phyloP scores from a whole-genome alignment of 1,140 invertebrate genomes.

The Saccostrea cuccullata region DNA sequence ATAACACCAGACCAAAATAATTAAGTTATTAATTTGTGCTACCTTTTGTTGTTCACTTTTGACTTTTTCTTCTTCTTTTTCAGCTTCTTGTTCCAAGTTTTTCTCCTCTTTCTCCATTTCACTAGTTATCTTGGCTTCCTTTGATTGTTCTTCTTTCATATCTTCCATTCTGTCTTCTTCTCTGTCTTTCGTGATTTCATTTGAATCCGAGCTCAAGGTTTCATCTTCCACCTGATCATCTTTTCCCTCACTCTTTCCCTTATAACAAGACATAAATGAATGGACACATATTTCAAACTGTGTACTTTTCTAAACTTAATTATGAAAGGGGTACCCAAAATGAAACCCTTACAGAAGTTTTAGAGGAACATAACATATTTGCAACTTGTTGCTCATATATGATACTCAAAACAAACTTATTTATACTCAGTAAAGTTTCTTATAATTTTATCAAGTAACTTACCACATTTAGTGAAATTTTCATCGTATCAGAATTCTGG shows the following conservation, averaged over 20 bases:
- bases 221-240: neutral
- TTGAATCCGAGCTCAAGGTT: neutral
- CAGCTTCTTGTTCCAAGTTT: neutral
- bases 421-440: too few species aligned
- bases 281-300: too few species aligned
- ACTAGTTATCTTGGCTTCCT: neutral
- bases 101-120: neutral
- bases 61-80: conserved; percentile 7
- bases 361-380: too few species aligned
- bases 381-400: too few species aligned
- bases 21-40: neutral
- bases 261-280: neutral
- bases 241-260: neutral
- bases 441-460: neutral
- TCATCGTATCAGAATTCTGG: neutral
- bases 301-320: too few species aligned
- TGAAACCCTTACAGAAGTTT: too few species aligned
- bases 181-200: neutral
- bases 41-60: conserved; percentile 16
- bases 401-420: too few species aligned
- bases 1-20: neutral
- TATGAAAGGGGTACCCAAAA: too few species aligned
- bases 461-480: neutral
- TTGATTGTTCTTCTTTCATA: neutral
- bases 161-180: neutral